These are phyloP conservation scores for Amphipyra berbera DNA, from an alignment of 2,888 invertebrate genomes.

Conservation along the genomic window DNA sequence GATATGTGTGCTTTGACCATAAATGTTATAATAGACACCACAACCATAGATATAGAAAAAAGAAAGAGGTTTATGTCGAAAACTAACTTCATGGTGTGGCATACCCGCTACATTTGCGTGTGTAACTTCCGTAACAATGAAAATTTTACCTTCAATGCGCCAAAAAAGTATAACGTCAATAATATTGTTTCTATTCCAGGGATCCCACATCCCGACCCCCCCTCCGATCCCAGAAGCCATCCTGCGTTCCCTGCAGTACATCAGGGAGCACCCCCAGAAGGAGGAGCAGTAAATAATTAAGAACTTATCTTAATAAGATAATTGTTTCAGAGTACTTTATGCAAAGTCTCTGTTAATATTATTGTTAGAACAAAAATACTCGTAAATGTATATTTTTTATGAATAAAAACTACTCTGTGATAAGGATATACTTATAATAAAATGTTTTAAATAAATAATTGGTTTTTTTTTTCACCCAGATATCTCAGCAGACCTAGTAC, in stretches of 20 bases:
- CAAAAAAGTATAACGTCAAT: too few species aligned
- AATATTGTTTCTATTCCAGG: slow-evolving; percentile 73
- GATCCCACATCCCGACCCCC: slow-evolving; percentile 80
- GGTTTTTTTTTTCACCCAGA: not conserved
- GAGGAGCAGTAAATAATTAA: slow-evolving; percentile 47
- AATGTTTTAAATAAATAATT: not conserved
- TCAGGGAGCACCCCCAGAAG: slow-evolving; percentile 81
- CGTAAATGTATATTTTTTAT: slow-evolving; percentile 29
- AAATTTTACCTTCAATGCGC: too few species aligned
- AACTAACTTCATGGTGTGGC: too few species aligned
- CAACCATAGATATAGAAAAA: too few species aligned
- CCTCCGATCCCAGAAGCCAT: slow-evolving; percentile 89
- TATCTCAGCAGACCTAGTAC: too few species aligned
- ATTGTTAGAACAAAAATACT: slow-evolving; percentile 24
- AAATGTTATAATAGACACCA: too few species aligned
- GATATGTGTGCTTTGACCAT: too few species aligned
- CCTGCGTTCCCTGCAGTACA: slow-evolving; percentile 86
- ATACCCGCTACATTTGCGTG: too few species aligned
- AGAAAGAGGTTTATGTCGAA: too few species aligned
- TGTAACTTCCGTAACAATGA: too few species aligned
- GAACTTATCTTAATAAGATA: too few species aligned
- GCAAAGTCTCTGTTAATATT: too few species aligned
- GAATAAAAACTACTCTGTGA: slow-evolving; percentile 28
- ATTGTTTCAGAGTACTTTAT: not conserved
- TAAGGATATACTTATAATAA: slow-evolving; percentile 11